Conservation (phyloP, 2,888 invertebrate genomes). For the Drosophila falleni region DNA sequence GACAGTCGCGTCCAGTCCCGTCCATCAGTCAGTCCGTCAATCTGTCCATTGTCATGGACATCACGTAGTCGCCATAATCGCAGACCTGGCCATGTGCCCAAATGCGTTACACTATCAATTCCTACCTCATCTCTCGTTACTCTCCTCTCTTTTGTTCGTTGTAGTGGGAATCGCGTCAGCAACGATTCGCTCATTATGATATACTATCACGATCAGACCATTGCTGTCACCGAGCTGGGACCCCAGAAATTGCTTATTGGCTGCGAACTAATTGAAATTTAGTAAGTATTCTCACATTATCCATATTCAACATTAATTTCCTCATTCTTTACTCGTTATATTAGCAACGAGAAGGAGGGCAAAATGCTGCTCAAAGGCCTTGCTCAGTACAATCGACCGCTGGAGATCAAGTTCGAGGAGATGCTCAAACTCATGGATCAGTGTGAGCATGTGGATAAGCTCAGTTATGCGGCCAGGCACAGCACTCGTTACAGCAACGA, state of each 20-base stretch:
- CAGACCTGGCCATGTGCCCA: conserved; percentile 69
- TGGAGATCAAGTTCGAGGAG: conserved; percentile 89
- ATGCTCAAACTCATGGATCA: conserved; percentile 93
- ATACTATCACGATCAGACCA: conserved; percentile 92
- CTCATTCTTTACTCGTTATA: conserved; percentile 33
- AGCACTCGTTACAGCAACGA: conserved; percentile 75
- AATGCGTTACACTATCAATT: conserved; percentile 37
- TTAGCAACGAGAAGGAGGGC: conserved; percentile 90
- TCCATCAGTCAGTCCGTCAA: not conserved
- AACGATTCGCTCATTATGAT: conserved; percentile 91
- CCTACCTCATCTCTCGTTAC: conserved; percentile 4
- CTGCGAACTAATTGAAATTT: conserved; percentile 94
- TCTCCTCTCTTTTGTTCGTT: not conserved
- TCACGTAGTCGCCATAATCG: conserved; percentile 53
- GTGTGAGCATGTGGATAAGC: conserved; percentile 89
- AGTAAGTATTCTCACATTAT: conserved; percentile 87
- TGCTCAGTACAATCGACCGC: conserved; percentile 88
- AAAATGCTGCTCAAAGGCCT: conserved; percentile 88
- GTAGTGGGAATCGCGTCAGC: conserved; percentile 88
- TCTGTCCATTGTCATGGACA: conserved; percentile 61
- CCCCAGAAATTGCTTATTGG: conserved; percentile 89
- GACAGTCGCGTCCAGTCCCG: not conserved
- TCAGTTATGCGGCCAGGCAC: conserved; percentile 64
- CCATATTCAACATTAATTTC: conserved; percentile 5
- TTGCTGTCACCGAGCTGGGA: conserved; percentile 92